phyloP scores from a whole-genome alignment of 2,888 invertebrate species.

The Holacanthella duospinosa region DNA sequence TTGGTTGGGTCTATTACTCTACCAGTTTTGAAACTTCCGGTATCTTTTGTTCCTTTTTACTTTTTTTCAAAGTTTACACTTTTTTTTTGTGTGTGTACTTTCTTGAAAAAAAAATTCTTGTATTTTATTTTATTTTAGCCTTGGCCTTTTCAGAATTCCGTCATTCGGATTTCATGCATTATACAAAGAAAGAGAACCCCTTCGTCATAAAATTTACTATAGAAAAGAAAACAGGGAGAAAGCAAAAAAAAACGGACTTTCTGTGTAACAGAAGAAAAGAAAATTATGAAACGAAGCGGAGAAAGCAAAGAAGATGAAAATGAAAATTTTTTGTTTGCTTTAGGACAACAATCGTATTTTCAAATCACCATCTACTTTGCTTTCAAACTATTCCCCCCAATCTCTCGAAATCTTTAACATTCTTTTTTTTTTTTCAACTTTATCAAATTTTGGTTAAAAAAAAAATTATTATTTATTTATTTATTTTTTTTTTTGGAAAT shows the following conservation, averaged over 20 bases:
- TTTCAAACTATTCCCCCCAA: no score
- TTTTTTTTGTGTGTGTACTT: background rate
- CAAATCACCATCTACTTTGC: no score
- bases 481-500: no score
- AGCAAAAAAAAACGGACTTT: background rate
- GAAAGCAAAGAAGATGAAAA: background rate
- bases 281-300: background rate
- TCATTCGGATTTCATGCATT: background rate
- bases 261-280: background rate
- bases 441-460: no score
- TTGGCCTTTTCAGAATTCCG: background rate
- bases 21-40: background rate
- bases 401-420: no score
- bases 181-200: background rate
- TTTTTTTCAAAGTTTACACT: background rate
- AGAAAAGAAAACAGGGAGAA: background rate
- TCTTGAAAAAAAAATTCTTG: background rate
- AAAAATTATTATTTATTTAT: no score
- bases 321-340: background rate
- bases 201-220: no score
- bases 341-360: background rate
- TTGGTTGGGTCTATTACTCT: background rate
- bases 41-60: background rate
- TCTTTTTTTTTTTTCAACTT: no score
- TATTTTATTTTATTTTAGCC: background rate